Base-by-base conservation (phyloP, 2,797 vertebrate species). In the Chrosomus eos region DNA sequence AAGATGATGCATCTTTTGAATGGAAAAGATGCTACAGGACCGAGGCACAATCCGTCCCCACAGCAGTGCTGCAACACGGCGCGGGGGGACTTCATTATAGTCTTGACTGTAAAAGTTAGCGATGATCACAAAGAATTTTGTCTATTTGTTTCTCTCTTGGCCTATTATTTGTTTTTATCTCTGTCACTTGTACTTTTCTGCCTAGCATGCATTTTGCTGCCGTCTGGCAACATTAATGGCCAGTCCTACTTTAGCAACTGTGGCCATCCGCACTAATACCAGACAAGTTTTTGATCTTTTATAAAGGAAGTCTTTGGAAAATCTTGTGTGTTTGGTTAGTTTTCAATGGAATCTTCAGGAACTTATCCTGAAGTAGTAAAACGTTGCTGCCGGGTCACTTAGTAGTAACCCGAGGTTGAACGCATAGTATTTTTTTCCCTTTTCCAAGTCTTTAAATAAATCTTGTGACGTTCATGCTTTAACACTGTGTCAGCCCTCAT, bases 71-170 rank as follows among this genome's bases (percentile, higher is more conserved):
- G 11, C 18, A 81, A 64, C n/a, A 64, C 28, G 26, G 82, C 60
- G 64, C 51, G 7, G 21, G 48, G 84, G 84, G 82, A 86, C 79
- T 83, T 89, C 75, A 84, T 89, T 86, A 88, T 82, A 81, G 84
- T 85, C 67, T 43, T 76, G 80, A 77, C 79, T 77, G 70, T 78
- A 53, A 71, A 86, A 83, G 72, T 67, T 84, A 68, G 74, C 28
- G 7, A 84, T 64, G 72, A 86, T 80, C 84, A 74, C 79, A 36
- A 66, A 73, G 38, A 82, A 80, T 48, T 36, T 31, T 81, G 67
- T 76, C 19, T 60, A 7, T 66, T 75, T 64, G 40, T 87, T 74
- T 82, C 62, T 71, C 45, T 77, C 64, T 82, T 36, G 19, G 10
- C 10, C 67, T 43, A 5, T 33, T 23, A 26, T 70, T 84, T 33